These are phyloP conservation scores for Rhodinocichla rosea DNA, from an alignment of 2,113 vertebrate species.

Conservation along the genomic window DNA sequence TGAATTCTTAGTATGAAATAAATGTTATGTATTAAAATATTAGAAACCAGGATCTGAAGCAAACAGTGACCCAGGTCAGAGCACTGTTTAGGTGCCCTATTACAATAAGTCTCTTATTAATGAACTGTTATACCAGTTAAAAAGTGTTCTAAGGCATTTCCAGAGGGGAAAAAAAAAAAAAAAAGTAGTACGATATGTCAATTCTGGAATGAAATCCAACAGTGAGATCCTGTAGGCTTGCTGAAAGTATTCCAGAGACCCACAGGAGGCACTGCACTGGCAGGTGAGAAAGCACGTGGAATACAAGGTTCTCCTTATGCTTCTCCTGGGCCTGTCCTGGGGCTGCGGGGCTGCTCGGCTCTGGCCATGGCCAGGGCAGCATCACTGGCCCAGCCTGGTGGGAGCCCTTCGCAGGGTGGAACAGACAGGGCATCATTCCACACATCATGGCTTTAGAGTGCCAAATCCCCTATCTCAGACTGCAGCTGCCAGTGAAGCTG, in stretches of 20 bases:
- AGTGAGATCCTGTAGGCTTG: neutral
- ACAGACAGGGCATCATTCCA: neutral
- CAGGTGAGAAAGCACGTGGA: fast-evolving
- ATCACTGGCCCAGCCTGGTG: fast-evolving
- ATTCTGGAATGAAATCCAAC: neutral
- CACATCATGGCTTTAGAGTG: neutral
- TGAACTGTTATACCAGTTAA: neutral
- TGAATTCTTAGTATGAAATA: neutral
- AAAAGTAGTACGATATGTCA: too few relatives aligned
- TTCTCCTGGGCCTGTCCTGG: neutral
- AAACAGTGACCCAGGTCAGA: neutral
- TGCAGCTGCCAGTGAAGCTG: neutral
- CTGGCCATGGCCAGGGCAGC: neutral
- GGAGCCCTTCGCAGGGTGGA: fast-evolving
- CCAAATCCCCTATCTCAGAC: neutral
- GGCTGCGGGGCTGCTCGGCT: fast-evolving
- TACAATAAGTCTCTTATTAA: neutral
- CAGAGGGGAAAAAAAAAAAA: neutral
- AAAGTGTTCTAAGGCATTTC: neutral
- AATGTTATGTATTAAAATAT: neutral
- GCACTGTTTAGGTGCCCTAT: neutral
- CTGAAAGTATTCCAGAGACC: neutral
- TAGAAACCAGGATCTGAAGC: neutral
- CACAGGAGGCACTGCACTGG: fast-evolving
- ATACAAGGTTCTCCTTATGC: neutral